Base-by-base conservation (phyloP, 2,888 invertebrate genomes). In the Stenolophus ochropezus region DNA sequence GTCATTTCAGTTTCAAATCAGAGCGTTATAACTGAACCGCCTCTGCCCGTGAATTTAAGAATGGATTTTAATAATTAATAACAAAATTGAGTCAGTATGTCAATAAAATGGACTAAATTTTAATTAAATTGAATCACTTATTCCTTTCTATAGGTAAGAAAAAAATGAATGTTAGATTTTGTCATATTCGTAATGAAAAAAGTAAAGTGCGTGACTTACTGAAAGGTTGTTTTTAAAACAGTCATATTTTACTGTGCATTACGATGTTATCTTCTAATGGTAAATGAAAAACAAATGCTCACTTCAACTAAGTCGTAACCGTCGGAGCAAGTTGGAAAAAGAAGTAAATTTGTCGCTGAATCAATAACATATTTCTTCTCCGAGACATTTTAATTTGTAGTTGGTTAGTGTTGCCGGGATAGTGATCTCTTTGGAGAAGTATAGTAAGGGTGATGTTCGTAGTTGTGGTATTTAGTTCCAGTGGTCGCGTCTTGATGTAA, bases 401-500 rank as follows among this genome's bases (percentile, higher is more conserved):
- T n/a, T 5, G 5, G 18, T 51, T 16, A 51, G 18, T 56, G 21
- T 53, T 14, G 18, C 20, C 21, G 20, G 20, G 21, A 56, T 14
- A 6, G 21, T 20, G 56, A 18, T 20, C 21, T 56, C 1, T 56
- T 6, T 51, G 20, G 56, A 21, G 8, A 21, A 2, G 20, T 56
- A 18, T 61, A 8, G 21, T 74, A 74, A 74, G 51, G 74, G 27
- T 73, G 47, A 53, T 4, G 51, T 74, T 74, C 74, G 74, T 53
- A 51, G 25, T 20, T 74, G 6, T 16, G 49, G 25, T 18, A 53
- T 74, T 51, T 51, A 53, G 74, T 74, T 74, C 53, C 74, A 25
- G 74, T 74, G 51, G 25, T 51, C 16, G 74, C 74, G n/a, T 74
- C 53, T 74, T 53, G 51, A 74, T 74, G 74, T 74, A 74, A 74